Evolutionary conservation across 2,113 vertebrate genomes (phyloP).

Genomic region (Crotalus viridis): DNA sequence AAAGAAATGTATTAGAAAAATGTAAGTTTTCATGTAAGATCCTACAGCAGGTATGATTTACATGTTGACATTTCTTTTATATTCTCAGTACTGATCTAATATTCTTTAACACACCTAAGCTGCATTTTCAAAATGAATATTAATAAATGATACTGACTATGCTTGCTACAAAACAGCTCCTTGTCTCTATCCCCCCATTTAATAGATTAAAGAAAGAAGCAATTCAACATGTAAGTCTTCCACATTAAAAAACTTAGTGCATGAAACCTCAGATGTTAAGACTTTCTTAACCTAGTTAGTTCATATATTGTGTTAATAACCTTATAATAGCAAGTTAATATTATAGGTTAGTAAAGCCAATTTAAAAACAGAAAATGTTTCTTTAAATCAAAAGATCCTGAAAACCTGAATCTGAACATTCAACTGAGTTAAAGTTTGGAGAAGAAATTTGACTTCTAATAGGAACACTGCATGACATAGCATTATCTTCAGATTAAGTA

Average conservation of each 20-base stretch:
- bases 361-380: conserved; percentile 63
- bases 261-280: conserved; percentile 55
- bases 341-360: conserved; percentile 88
- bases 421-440: conserved; percentile 37
- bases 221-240: conserved; percentile 77
- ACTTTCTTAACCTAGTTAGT: conserved; percentile 74
- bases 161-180: conserved; percentile 14
- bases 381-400: conserved; percentile 61
- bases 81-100: conserved; percentile 52
- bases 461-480: conserved; percentile 28
- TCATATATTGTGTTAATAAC: conserved; percentile 77
- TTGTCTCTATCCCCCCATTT: conserved; percentile 25
- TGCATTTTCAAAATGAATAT: conserved; percentile 56
- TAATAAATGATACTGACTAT: conserved; percentile 35
- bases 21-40: conserved; percentile 77
- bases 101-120: conserved; percentile 55
- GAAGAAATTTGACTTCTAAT: conserved; percentile 35
- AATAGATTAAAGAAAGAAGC: conserved; percentile 36
- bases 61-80: conserved; percentile 75
- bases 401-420: conserved; percentile 56
- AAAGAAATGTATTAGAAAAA: conserved; percentile 98
- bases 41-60: conserved; percentile 78
- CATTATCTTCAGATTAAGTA: conserved; percentile 18
- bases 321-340: conserved; percentile 84
- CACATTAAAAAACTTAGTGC: conserved; percentile 62